Evolutionary conservation across 2,797 vertebrate species (phyloP), one percentile per base, ranked within the genome.

Genomic region (Gymnopithys bicolor): DNA sequence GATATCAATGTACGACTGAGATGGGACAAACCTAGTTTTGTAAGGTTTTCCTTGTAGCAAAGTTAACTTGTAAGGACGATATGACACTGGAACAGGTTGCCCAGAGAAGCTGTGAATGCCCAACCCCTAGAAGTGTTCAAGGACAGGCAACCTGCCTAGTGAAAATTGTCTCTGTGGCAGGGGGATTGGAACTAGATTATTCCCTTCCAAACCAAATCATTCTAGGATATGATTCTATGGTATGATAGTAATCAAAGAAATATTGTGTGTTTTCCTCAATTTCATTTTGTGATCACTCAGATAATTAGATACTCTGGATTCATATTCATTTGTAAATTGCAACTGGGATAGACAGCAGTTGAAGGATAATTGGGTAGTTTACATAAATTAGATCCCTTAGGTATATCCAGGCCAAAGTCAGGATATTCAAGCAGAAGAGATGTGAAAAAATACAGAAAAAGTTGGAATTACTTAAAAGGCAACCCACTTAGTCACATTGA

Each of bases 281-380:
- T 85, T 79, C 1, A 56, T 81, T 83, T 91, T 80, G 46, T 94
- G 59, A 88, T 84, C 95, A 78, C 93, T 96, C 56, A 84, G 43
- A 62, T 95, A 96, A 89, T 81, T 39, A 77, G 71, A 53, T 49
- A 74, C 51, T 56, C 32, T 94, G 49, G 43, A 49, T 82, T 84
- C 62, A 41, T 83, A 68, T 60, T 96, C 7, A 79, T 95, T 96
- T 94, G 58, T 81, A 82, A 93, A 93, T 93, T 96, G 84, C 39
- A 79, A 66, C 67, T 13, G 55, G 55, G 68, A 81, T 74, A 92
- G 85, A 74, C 32, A 82, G 41, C 16, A 73, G 67, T 82, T 93
- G 87, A 77, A 95, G 85, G 41, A 77, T 76, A 97, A 95, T 90
- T 80, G 35, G 70, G 19, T 37, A 78, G 67, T 87, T 86, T 75